phyloP scores from a whole-genome alignment of 1,140 invertebrate genomes.

The Drosophila bocki region DNA sequence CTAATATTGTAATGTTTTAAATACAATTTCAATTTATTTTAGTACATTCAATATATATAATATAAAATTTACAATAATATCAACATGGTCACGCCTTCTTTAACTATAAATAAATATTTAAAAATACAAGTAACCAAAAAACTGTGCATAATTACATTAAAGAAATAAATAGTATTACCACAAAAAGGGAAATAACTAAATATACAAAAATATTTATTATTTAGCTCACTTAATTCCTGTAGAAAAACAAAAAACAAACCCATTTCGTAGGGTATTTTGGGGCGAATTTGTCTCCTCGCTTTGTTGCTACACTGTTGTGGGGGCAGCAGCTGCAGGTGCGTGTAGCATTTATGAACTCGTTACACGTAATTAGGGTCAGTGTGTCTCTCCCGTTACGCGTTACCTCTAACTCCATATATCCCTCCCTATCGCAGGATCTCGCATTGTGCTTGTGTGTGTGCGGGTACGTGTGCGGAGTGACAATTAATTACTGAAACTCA shows the following conservation, averaged over 20 bases:
- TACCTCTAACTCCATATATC: conserved; percentile 5
- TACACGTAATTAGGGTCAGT: conserved; percentile 82
- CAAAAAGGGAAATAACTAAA: not conserved
- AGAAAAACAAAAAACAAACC: not conserved
- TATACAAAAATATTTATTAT: not conserved
- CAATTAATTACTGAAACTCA: conserved; percentile 66
- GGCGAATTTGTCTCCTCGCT: conserved; percentile 3
- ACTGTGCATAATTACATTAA: not conserved
- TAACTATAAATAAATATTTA: too few species aligned
- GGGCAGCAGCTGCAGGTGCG: conserved; percentile 61
- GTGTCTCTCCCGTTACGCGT: conserved; percentile 42
- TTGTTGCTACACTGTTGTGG: conserved; percentile 50
- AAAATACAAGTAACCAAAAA: too few species aligned
- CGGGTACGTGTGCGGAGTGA: conserved; percentile 40
- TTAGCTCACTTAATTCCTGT: not conserved
- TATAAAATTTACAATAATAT: too few species aligned
- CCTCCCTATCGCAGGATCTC: conserved; percentile 12
- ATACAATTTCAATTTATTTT: too few species aligned
- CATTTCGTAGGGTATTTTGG: conserved; percentile 16
- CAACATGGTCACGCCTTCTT: too few species aligned
- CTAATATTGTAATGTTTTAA: too few species aligned
- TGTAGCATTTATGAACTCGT: conserved; percentile 81
- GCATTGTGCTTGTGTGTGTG: not conserved
- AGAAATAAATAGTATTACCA: not conserved
- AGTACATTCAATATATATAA: too few species aligned